Base-by-base conservation (phyloP, 2,113 vertebrate species). In the Piprites chloris region DNA sequence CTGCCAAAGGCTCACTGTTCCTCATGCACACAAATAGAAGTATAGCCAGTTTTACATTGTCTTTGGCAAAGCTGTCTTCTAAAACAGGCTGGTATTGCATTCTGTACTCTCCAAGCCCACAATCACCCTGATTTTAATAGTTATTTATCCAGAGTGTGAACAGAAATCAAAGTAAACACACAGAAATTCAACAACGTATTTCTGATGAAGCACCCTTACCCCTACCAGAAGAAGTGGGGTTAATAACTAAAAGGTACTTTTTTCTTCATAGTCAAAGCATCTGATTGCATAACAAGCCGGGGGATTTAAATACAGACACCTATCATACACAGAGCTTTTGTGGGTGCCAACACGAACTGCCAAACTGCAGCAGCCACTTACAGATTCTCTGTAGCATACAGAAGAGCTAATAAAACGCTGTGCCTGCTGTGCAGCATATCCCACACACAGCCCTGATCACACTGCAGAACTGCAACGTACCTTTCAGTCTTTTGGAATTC, bases 401-500 rank as follows among this genome's bases (percentile, higher is more conserved):
- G 50, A 47, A 65, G 33, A 87, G 73, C 56, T 61, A 79, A 67
- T 39, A 67, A 65, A 91, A 73, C 0, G 3, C 23, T 56, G 47
- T 66, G 24, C 15, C 52, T 65, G 58, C 87, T 46, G 68, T 18
- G 58, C 86, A 76, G 79, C 6, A 2, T 49, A 58, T 44, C 85
- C 84, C 86, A 63, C 47, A 19, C 49, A 27, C 8, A 24, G 84
- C 80, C 76, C 87, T 7, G 24, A 53, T 17, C 10, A 1, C 11
- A 30, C 79, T 69, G 91, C 65, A 71, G 68, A 94, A 85, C 83
- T 33, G 6, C 16, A 6, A 92, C 98, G 4, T 99, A 99, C 99
- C 99, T 99, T 96, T 98, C 33, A 61, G 96, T 96, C 96, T 98
- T 96, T 93, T 97, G 96, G 96, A 95, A 97, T 90, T 96, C 87